phyloP scores from a whole-genome alignment of 2,113 vertebrate species.

The Phrynosoma platyrhinos region DNA sequence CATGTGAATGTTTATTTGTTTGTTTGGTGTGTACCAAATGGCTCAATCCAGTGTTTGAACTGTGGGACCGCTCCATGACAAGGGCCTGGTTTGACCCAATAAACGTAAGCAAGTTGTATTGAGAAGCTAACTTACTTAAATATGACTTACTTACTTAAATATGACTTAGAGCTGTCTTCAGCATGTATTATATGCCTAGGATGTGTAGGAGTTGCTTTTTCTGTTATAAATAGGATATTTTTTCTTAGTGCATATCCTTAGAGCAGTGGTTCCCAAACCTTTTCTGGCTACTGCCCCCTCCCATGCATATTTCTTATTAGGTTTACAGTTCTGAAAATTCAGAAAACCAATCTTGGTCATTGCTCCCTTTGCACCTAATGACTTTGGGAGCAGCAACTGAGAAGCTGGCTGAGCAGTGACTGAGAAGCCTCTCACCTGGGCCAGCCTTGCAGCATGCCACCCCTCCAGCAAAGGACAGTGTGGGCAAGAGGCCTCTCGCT shows the following conservation, averaged over 20 bases:
- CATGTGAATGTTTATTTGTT: background rate
- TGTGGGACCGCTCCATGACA: background rate
- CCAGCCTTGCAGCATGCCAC: too few species aligned
- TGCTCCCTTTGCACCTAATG: too few species aligned
- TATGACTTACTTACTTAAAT: background rate
- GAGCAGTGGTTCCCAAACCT: background rate
- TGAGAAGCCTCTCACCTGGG: too few species aligned
- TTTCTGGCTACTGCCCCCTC: too few species aligned
- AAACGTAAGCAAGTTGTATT: background rate
- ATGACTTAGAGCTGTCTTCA: background rate
- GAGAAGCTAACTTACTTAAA: background rate
- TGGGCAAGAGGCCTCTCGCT: too few species aligned
- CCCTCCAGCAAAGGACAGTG: too few species aligned
- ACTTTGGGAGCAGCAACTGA: too few species aligned
- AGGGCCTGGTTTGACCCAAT: background rate
- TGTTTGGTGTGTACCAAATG: background rate
- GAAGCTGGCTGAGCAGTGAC: too few species aligned
- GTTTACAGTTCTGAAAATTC: too few species aligned
- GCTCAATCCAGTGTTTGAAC: background rate
- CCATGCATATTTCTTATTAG: too few species aligned
- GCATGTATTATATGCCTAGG: background rate
- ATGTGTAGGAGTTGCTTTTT: background rate
- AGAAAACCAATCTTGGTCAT: too few species aligned
- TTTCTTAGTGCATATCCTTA: background rate
- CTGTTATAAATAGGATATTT: background rate